A percentile compares a stretch with the other conserved stretches of the same genome.
Conservation (phyloP, 2,888 invertebrate genomes). For the Heliconius aoede region DNA sequence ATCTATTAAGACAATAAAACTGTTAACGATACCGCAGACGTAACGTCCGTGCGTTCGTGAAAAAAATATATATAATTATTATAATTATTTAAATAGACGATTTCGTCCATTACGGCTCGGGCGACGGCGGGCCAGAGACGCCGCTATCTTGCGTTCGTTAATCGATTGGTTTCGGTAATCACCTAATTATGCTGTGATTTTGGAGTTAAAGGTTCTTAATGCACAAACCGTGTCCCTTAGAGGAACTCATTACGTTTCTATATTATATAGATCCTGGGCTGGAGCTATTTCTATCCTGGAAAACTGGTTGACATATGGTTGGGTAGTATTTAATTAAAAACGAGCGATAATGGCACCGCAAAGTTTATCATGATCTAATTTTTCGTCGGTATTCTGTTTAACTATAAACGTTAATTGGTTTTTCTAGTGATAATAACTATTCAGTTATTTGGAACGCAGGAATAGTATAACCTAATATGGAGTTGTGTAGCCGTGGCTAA, state of each 20-base stretch:
- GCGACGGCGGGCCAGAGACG: slow-evolving; percentile 75
- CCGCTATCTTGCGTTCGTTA: slow-evolving; percentile 81
- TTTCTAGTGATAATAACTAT: neutral
- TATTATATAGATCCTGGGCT: slow-evolving; percentile 58
- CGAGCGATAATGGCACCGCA: slow-evolving; percentile 24
- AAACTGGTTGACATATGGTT: slow-evolving; percentile 48
- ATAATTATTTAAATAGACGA: slow-evolving; percentile 83
- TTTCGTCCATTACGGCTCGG: slow-evolving; percentile 74
- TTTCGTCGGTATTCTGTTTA: slow-evolving; percentile 1
- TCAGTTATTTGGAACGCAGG: neutral
- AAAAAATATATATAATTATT: slow-evolving; percentile 81
- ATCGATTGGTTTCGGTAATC: slow-evolving; percentile 84
- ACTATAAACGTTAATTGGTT: slow-evolving; percentile 2
- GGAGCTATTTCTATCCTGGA: slow-evolving; percentile 57
- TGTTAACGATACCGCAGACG: slow-evolving; percentile 82
- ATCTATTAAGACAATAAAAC: slow-evolving; percentile 84
- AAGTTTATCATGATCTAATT: slow-evolving; percentile 8
- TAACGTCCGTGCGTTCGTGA: slow-evolving; percentile 81
- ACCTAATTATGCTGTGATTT: slow-evolving; percentile 81
- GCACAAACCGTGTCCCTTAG: slow-evolving; percentile 79
- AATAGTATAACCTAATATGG: slow-evolving; percentile 18
- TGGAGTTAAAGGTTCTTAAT: slow-evolving; percentile 76
- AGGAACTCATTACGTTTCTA: slow-evolving; percentile 77
- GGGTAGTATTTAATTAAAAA: slow-evolving; percentile 31
- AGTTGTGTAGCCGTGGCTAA: neutral